Conservation (phyloP, 1,140 invertebrate genomes). For the Rhagoletis zephyria region DNA sequence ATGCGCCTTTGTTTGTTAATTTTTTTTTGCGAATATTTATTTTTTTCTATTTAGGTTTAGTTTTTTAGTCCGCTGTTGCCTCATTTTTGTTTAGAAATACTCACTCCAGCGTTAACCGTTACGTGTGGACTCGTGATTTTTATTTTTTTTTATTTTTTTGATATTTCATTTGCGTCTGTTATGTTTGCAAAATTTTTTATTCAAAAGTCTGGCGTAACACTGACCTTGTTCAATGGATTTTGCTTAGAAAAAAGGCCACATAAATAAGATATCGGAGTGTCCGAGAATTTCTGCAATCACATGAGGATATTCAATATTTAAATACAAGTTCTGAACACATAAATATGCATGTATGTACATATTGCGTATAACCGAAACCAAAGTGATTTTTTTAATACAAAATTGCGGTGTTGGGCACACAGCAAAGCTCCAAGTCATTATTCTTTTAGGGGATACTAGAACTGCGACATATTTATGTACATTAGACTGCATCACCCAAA, state of each 20-base stretch:
- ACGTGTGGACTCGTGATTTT: background rate
- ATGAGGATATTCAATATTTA: too few species aligned
- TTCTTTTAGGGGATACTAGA: too few species aligned
- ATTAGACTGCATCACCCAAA: background rate
- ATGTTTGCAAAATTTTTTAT: background rate
- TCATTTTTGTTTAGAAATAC: conserved; percentile 40
- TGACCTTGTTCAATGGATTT: conserved; percentile 10
- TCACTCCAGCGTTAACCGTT: background rate
- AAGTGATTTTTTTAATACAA: too few species aligned
- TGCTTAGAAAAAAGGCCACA: background rate
- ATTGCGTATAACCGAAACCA: too few species aligned
- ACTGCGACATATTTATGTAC: background rate
- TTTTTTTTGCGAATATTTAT: background rate
- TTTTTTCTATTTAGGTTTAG: background rate
- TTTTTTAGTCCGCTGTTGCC: background rate
- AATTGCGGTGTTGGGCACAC: too few species aligned
- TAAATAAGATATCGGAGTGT: too few species aligned
- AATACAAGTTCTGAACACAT: conserved; percentile 52
- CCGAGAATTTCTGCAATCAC: too few species aligned
- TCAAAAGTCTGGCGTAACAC: conserved; percentile 23
- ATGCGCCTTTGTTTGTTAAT: background rate
- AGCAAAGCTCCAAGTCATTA: too few species aligned
- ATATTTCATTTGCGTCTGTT: background rate
- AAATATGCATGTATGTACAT: too few species aligned
- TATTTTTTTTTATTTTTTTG: background rate